Conservation (phyloP, 2,888 invertebrate genomes). For the Amblyteles armatorius region DNA sequence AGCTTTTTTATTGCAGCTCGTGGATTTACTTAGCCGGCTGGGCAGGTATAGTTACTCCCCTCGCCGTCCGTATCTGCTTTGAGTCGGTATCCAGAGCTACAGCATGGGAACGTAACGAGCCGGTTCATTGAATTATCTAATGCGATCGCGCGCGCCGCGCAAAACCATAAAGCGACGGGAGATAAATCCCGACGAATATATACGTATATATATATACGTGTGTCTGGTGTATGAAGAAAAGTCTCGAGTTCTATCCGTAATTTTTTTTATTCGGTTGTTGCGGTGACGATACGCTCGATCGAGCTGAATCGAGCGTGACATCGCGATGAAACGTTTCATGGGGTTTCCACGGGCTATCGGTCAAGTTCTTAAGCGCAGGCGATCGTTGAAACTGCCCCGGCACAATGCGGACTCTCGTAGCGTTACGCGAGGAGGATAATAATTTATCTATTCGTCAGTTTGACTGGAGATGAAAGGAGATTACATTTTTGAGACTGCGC, state of each 20-base stretch:
- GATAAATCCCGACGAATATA: conserved; percentile 50
- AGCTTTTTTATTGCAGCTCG: conserved; percentile 64
- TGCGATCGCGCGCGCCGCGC: conserved; percentile 62
- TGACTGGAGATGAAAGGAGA: too few relatives aligned
- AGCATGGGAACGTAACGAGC: conserved; percentile 65
- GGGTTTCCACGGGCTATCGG: neutral
- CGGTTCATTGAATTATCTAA: conserved; percentile 79
- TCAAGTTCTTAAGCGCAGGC: too few relatives aligned
- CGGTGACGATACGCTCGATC: conserved; percentile 35
- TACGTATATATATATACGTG: neutral
- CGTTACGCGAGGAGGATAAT: too few relatives aligned
- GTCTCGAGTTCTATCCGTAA: conserved; percentile 29
- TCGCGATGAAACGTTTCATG: conserved; percentile 46
- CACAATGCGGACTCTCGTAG: too few relatives aligned
- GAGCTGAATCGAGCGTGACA: conserved; percentile 50
- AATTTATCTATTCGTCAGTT: too few relatives aligned
- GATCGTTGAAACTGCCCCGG: too few relatives aligned
- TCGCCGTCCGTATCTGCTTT: conserved; percentile 48
- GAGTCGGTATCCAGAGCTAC: conserved; percentile 1
- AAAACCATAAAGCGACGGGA: conserved; percentile 54
- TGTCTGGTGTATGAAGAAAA: conserved; percentile 26
- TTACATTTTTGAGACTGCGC: too few relatives aligned
- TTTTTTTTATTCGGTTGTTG: conserved; percentile 18
- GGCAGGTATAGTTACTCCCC: conserved; percentile 44
- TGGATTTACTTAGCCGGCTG: conserved; percentile 68